phyloP scores from a whole-genome alignment of 2,888 invertebrate species.

The Cephus sareptanus region DNA sequence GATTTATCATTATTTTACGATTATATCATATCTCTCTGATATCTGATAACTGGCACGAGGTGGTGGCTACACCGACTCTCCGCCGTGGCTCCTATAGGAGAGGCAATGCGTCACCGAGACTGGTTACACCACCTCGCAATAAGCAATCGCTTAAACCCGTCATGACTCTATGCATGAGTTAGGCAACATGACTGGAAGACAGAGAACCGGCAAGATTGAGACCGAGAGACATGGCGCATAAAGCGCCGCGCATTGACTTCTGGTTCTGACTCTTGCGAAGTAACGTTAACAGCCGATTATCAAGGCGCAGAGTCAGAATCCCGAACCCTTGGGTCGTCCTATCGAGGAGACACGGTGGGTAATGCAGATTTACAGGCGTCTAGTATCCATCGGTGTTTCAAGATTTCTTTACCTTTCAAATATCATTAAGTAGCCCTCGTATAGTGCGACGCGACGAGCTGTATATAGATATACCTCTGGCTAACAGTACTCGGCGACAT shows the following conservation, averaged over 20 bases:
- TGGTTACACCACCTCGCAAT: conserved; percentile 45
- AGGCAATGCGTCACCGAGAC: conserved; percentile 42
- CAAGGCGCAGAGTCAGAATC: neutral
- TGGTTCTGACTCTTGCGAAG: conserved; percentile 6
- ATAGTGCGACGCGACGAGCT: neutral
- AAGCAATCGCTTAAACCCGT: conserved; percentile 50
- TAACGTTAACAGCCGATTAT: neutral
- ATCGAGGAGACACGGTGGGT: no score
- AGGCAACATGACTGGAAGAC: conserved; percentile 27
- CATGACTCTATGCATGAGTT: conserved; percentile 59
- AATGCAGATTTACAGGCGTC: neutral
- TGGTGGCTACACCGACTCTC: conserved; percentile 3
- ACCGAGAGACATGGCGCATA: neutral
- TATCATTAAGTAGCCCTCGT: neutral
- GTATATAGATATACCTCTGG: neutral
- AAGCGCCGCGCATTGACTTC: conserved; percentile 9
- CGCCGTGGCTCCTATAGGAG: neutral
- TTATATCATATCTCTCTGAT: neutral
- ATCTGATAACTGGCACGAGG: neutral
- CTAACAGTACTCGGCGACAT: neutral
- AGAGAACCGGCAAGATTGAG: neutral
- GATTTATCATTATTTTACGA: neutral
- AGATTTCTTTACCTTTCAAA: neutral
- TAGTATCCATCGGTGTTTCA: neutral
- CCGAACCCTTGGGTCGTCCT: neutral